Conservation (phyloP, 2,113 vertebrate species). For the Progne subis region DNA sequence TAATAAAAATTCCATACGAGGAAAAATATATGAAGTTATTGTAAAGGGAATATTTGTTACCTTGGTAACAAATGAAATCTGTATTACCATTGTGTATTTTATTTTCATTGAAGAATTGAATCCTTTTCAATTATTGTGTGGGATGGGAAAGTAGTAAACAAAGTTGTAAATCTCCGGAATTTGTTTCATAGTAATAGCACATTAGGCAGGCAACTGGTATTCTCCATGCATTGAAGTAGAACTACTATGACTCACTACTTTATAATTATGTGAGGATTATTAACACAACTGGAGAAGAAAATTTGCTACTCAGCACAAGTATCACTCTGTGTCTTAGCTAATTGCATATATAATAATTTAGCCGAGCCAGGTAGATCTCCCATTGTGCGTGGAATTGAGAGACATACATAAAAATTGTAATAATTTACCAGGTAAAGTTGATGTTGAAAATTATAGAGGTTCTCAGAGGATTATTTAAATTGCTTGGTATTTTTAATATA, state of each 20-base stretch:
- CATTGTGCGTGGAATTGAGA: conserved; percentile 37
- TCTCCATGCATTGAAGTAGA: conserved; percentile 19
- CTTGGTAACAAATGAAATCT: conserved; percentile 65
- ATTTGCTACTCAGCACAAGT: conserved; percentile 24
- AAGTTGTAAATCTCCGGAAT: conserved; percentile 59
- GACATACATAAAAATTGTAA: not conserved
- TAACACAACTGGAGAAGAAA: conserved; percentile 39
- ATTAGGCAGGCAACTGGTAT: conserved; percentile 48
- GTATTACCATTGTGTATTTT: conserved; percentile 31
- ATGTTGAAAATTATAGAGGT: not conserved
- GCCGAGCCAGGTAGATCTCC: conserved; percentile 2
- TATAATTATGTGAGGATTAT: conserved; percentile 38
- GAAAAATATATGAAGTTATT: conserved; percentile 53
- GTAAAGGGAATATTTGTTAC: conserved; percentile 55
- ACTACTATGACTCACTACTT: not conserved
- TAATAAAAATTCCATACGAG: conserved; percentile 42
- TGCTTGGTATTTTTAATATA: not conserved
- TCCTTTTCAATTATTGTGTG: conserved; percentile 65
- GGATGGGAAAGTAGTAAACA: conserved; percentile 59
- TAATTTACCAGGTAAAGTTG: conserved; percentile 47
- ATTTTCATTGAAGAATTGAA: conserved; percentile 62
- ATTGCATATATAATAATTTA: conserved; percentile 12
- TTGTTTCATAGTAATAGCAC: conserved; percentile 18
- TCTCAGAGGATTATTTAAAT: conserved; percentile 36
- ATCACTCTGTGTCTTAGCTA: conserved; percentile 10